These are phyloP conservation scores for Theonella swinhoei DNA, from an alignment of 37 sponge, comb jelly and placozoan genomes.

Conservation along the genomic window DNA sequence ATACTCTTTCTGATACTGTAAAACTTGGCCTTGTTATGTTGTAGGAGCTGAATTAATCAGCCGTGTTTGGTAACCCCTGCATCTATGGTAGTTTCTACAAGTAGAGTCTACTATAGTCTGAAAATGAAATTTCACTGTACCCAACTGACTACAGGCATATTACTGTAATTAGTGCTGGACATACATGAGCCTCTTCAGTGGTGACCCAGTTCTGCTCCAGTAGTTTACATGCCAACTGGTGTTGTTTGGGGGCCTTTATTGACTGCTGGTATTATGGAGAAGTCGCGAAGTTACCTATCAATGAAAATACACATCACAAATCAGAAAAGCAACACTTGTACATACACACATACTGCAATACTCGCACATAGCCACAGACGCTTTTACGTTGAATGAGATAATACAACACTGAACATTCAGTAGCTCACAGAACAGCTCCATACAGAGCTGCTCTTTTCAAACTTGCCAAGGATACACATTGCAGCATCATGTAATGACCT, in stretches of 20 bases:
- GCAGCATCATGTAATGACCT: conserved; percentile 11
- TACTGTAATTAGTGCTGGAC: not conserved
- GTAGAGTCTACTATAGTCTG: not conserved
- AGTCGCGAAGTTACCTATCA: conserved; percentile 43
- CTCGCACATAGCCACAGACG: no score
- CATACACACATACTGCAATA: no score
- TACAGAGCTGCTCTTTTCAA: conserved; percentile 60
- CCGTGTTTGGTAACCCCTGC: no score
- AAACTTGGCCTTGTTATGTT: no score
- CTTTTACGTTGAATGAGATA: conserved; percentile 62
- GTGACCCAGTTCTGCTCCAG: conserved; percentile 57
- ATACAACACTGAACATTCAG: conserved; percentile 61
- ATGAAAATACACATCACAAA: not conserved
- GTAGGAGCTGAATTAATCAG: no score
- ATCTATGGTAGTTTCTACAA: not conserved
- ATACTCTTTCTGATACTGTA: no score
- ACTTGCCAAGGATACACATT: conserved; percentile 34
- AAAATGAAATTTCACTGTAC: not conserved
- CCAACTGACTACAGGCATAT: not conserved
- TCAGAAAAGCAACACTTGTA: no score
- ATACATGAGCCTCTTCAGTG: conserved; percentile 44
- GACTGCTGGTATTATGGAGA: conserved; percentile 57
- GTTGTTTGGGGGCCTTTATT: conserved; percentile 37
- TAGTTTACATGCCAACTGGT: conserved; percentile 24
- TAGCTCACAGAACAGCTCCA: conserved; percentile 58